Conservation (phyloP, 2,888 invertebrate species). For the Diadromus collaris region DNA sequence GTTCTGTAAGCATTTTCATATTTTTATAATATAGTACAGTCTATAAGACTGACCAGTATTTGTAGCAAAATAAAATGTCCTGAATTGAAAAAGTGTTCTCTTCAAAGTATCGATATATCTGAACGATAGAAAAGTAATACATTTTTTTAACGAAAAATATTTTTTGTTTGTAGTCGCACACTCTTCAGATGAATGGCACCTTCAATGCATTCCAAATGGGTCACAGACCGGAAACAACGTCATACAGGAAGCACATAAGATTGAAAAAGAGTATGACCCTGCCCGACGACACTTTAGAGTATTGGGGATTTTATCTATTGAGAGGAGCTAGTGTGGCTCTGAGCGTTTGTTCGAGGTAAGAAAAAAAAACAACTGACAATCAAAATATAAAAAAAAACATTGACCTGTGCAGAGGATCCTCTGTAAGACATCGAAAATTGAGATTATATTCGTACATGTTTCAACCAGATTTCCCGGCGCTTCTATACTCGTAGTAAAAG, state of each 20-base stretch:
- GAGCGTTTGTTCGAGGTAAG: slow-evolving; percentile 89
- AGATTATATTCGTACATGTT: not conserved
- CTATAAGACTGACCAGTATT: not conserved
- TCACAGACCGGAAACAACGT: slow-evolving; percentile 86
- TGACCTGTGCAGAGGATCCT: too few relatives aligned
- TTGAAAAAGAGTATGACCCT: slow-evolving; percentile 91
- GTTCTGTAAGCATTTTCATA: too few relatives aligned
- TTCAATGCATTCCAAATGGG: slow-evolving; percentile 89
- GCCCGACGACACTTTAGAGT: slow-evolving; percentile 92
- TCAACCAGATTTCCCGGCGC: slow-evolving; percentile 84
- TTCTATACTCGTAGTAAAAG: slow-evolving; percentile 90
- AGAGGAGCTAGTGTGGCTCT: slow-evolving; percentile 89
- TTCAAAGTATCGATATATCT: not conserved
- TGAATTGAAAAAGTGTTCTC: not conserved
- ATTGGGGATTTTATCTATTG: slow-evolving; percentile 93
- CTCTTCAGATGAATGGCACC: slow-evolving; percentile 87
- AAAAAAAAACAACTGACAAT: slow-evolving; percentile 2
- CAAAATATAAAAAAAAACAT: not conserved
- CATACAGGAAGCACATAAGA: slow-evolving; percentile 87
- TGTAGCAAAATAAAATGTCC: not conserved
- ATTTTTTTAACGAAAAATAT: not conserved
- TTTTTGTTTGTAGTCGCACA: slow-evolving; percentile 83
- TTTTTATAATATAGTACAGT: too few relatives aligned
- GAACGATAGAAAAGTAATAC: not conserved
- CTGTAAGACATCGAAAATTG: not conserved